Evolutionary conservation across 2,888 invertebrate species (phyloP), one percentile per base, ranked within the genome.

Genomic region (Dioctria rufipes): DNA sequence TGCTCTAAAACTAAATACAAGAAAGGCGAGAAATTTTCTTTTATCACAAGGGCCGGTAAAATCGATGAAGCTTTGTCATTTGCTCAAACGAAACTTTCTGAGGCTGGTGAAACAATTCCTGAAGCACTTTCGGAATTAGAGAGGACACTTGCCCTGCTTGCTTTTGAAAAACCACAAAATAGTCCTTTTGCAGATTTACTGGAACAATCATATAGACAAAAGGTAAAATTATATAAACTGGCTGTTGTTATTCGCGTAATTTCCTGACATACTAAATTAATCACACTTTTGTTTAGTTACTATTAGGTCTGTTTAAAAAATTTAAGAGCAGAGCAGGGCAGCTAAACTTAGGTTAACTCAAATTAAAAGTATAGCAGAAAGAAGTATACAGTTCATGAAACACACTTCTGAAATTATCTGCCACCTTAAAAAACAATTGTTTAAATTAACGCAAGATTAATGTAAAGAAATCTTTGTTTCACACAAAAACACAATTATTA

Each of bases 141-240:
- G 89, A 91, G 98, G 82, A 98, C 99, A 0, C 90, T 99, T 78
- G 98, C 99, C 0, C 90, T 99, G 78, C 89, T 99, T 25, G 99
- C 99, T 5, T 99, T 99, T 89, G 98, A 99, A 82, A 97, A 98
- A 86, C 98, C 99, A 0, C 94, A 96, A 84, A 94, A 93, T 80
- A 97, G 98, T 83, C 99, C 99, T 0, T 99, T 98, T 90, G 95
- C 97, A 25, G 98, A 99, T 88, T 91, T 99, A 58, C 90, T 99
- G 81, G 94, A 98, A 85, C 95, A 96, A 11, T 95, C 98, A 9
- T 98, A 99, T 86, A 92, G 98, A 86, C 98, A 98, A 90, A 97
- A 97, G 91, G 96, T 95, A 85, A 6, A 9, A 61, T 13, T 5
- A 61, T 25, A 37, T 37, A 11, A 13, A 13, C 58, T 60, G n/a